phyloP scores from a whole-genome alignment of 2,888 invertebrate genomes.

The Folsomia manolachei region DNA sequence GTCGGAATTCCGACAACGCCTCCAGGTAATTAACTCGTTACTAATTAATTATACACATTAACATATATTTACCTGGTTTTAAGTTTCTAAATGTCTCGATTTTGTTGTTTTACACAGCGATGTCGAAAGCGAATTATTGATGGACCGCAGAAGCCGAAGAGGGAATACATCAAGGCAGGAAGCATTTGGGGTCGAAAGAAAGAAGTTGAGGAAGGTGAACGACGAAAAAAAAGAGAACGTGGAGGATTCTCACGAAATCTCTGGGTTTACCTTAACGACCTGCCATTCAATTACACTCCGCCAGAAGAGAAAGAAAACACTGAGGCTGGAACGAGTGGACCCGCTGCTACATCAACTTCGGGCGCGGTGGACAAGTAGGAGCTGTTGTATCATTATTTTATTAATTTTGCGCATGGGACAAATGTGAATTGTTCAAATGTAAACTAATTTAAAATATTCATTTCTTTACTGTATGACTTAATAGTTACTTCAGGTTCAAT shows the following conservation, averaged over 20 bases:
- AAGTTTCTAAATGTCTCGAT: neutral
- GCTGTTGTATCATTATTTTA: too few relatives aligned
- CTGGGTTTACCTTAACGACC: constrained; percentile 39
- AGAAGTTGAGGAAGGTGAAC: constrained; percentile 27
- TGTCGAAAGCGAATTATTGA: constrained; percentile 23
- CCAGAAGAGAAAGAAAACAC: neutral
- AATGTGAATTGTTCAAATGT: too few relatives aligned
- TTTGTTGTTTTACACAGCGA: constrained; percentile 27
- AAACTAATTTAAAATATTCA: too few relatives aligned
- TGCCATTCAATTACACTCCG: constrained; percentile 13
- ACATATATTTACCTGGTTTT: neutral
- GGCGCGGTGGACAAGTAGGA: too few relatives aligned
- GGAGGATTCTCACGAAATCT: constrained; percentile 38
- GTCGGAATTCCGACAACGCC: constrained; percentile 32
- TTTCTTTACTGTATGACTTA: too few relatives aligned
- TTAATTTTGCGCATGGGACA: too few relatives aligned
- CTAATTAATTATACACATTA: neutral
- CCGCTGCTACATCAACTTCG: too few relatives aligned
- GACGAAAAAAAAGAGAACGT: constrained; percentile 26
- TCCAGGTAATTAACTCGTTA: constrained; percentile 23
- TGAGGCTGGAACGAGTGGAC: too few relatives aligned
- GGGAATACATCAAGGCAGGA: constrained; percentile 39
- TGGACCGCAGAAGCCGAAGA: neutral
- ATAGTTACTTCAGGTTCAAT: too few relatives aligned
- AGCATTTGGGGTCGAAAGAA: constrained; percentile 43